Evolutionary conservation across 1,140 invertebrate genomes (phyloP).

Genomic region (Solen grandis): DNA sequence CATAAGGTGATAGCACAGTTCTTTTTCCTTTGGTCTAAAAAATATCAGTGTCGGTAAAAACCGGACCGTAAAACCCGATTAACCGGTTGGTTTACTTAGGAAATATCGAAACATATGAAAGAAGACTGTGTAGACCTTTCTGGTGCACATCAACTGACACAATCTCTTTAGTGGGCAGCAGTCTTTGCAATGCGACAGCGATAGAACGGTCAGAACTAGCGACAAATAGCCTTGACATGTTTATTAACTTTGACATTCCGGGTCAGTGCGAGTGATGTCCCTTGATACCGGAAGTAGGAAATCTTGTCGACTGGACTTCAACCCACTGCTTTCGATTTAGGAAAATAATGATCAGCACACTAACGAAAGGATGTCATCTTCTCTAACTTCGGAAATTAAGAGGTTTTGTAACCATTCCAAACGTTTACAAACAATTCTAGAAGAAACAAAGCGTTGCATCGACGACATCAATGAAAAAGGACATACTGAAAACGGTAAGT

Average conservation of each 20-base stretch:
- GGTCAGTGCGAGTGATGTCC: not conserved
- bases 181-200: not conserved
- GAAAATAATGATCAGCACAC: not conserved
- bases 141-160: not conserved
- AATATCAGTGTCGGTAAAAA: too few species aligned
- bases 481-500: slow-evolving; percentile 62
- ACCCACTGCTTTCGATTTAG: not conserved
- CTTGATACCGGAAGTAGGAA: slow-evolving; percentile 7
- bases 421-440: slow-evolving; percentile 58
- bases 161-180: not conserved
- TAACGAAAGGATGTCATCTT: slow-evolving; percentile 40
- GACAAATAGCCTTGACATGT: slow-evolving; percentile 6
- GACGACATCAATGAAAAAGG: slow-evolving; percentile 65
- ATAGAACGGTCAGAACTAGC: not conserved
- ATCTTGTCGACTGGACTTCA: not conserved
- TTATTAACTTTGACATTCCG: slow-evolving; percentile 1
- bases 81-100: too few species aligned
- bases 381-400: slow-evolving; percentile 55
- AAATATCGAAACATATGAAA: too few species aligned
- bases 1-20: too few species aligned
- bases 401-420: slow-evolving; percentile 59
- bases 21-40: too few species aligned
- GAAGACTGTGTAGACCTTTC: not conserved
- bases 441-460: slow-evolving; percentile 65
- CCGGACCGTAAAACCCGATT: too few species aligned